phyloP scores from a whole-genome alignment of 2,797 vertebrate species.

The Sebastes hubbsi region DNA sequence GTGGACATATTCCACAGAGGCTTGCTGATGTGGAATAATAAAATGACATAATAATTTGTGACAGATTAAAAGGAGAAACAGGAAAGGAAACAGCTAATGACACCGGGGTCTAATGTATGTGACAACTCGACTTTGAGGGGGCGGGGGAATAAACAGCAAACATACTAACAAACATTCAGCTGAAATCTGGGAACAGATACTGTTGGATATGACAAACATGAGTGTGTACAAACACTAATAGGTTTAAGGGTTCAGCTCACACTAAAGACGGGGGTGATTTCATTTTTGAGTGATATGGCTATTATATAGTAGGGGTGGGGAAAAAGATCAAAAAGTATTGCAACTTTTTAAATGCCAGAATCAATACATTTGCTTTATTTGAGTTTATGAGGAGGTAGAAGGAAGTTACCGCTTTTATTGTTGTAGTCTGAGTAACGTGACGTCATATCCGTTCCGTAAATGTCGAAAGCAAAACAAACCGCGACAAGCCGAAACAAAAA shows the following conservation, averaged over 20 bases:
- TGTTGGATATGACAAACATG: slow-evolving; percentile 44
- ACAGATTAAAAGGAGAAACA: slow-evolving; percentile 45
- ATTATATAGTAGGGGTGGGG: not conserved
- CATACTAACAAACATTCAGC: slow-evolving; percentile 41
- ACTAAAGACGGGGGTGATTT: no score
- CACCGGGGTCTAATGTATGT: slow-evolving; percentile 32
- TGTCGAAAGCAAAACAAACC: no score
- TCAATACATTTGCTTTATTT: no score
- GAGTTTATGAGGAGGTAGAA: no score
- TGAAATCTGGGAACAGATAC: not conserved
- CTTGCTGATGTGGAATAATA: slow-evolving; percentile 36
- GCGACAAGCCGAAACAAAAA: no score
- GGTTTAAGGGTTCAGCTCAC: not conserved
- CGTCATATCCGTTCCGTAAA: no score
- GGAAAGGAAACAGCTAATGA: slow-evolving; percentile 13
- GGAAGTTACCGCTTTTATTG: no score
- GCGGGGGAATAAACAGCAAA: slow-evolving; percentile 29
- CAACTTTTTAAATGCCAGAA: no score
- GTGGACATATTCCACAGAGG: slow-evolving; percentile 24
- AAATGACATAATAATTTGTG: slow-evolving; percentile 32
- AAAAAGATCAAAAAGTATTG: no score
- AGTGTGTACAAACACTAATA: not conserved
- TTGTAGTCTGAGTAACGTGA: no score
- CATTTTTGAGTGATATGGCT: not conserved
- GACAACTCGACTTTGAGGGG: not conserved